Evolutionary conservation across 2,797 vertebrate species (phyloP), one percentile per base, ranked within the genome.

Genomic region (Acrocephalus scirpaceus): DNA sequence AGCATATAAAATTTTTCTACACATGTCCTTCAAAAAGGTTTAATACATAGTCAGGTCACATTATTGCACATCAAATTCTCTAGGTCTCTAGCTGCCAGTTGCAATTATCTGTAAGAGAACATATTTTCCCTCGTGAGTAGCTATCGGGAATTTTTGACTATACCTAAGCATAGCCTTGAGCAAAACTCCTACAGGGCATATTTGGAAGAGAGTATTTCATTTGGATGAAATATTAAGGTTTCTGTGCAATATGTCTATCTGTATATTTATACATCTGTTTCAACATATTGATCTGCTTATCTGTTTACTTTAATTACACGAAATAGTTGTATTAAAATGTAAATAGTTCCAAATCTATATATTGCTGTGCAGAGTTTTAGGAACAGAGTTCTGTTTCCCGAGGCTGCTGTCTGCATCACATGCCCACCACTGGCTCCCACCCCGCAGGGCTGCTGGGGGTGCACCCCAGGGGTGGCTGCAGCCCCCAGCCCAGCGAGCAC

Each of bases 51-150:
- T 98, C 98, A 98, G 98, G 98, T 98, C 98, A 98, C 98, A 98
- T 99, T 98, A 99, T 97, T 98, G 98, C 97, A 98, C 97, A 98
- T 98, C 98, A 98, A 98, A 98, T 98, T 98, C 98, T 98, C 96
- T 94, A 98, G 97, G 98, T 98, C 98, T 98, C 98, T 97, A 97
- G 98, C 98, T 99, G 99, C 98, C 98, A 98, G 98, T 98, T 98
- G 98, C 98, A 99, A 99, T 99, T 99, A 99, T 98, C 98, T 98
- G 98, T 98, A 98, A 98, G 98, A 98, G 98, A 98, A 98, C 98
- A 98, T 98, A 98, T 98, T 98, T 98, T 98, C 98, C 98, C 98
- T 94, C 19, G 84, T 98, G 98, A 98, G 98, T 98, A 97, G 95
- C 98, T 98, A 98, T 97, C 89, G 92, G 98, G 98, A 98, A 95